A percentile compares a stretch with the other conserved stretches of the same genome.
phyloP scores from a whole-genome alignment of 2,113 vertebrate species.

The Thryonomys swinderianus region DNA sequence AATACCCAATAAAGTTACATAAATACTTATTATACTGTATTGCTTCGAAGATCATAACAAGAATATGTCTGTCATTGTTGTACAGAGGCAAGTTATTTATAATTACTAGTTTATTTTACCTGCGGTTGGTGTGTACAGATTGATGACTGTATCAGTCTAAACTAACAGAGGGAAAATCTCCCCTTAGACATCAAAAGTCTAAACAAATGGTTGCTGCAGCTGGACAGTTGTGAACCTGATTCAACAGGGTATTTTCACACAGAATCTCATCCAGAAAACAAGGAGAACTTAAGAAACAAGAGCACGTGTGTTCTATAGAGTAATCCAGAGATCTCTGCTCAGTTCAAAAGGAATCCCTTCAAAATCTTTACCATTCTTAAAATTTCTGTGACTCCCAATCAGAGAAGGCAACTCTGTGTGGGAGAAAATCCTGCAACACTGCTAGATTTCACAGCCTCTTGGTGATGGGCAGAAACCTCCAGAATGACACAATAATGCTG shows the following conservation, averaged over 20 bases:
- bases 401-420: background rate
- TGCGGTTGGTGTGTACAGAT: background rate
- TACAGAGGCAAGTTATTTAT: background rate
- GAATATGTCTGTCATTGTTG: background rate
- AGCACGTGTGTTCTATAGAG: background rate
- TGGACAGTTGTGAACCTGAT: background rate
- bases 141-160: background rate
- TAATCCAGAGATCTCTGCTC: background rate
- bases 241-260: background rate
- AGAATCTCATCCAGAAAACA: background rate
- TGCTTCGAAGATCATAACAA: background rate
- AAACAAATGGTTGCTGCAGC: background rate
- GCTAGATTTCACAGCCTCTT: background rate
- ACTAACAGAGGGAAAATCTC: conserved; percentile 15
- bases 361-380: background rate
- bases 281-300: background rate
- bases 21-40: background rate
- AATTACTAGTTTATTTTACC: background rate
- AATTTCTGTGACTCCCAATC: background rate
- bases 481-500: background rate
- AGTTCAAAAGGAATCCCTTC: conserved; percentile 23
- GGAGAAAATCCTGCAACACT: background rate
- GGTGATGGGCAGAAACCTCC: background rate
- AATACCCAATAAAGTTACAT: background rate
- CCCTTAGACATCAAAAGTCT: background rate